phyloP scores from a whole-genome alignment of 2,113 vertebrate genomes.

The Crotalus horridus region DNA sequence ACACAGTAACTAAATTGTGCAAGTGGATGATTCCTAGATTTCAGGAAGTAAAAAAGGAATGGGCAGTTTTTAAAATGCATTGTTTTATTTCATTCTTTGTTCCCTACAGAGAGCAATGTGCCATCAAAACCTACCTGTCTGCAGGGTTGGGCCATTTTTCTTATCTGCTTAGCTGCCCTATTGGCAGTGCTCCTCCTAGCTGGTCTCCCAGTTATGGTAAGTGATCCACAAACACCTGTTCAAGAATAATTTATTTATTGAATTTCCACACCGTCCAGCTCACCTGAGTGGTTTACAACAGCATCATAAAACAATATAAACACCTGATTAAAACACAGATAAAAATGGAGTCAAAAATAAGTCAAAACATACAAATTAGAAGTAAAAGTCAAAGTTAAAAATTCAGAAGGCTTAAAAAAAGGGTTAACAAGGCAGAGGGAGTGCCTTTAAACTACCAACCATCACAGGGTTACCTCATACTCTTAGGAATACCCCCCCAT shows the following conservation, averaged over 20 bases:
- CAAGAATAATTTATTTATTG: background rate
- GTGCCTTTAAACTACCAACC: background rate
- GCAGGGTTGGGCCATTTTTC: conserved; percentile 20
- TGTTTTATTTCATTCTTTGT: background rate
- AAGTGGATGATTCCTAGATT: background rate
- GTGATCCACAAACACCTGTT: background rate
- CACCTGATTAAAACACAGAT: background rate
- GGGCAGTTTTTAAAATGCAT: background rate
- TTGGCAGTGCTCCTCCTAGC: background rate
- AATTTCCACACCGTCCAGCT: background rate
- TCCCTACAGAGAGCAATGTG: background rate
- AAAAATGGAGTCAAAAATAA: background rate
- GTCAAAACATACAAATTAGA: background rate
- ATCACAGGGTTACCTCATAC: background rate
- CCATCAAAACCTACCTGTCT: background rate
- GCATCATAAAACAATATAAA: background rate
- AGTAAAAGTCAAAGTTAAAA: background rate
- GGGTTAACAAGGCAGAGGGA: background rate
- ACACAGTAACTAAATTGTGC: background rate
- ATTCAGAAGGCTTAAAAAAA: background rate
- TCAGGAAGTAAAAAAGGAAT: background rate
- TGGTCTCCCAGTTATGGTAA: conserved; percentile 20
- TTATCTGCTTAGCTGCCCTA: conserved; percentile 7
- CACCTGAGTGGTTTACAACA: background rate
- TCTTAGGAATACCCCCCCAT: background rate